phyloP scores from a whole-genome alignment of 2,113 vertebrate species.

The Gymnobelideus leadbeateri region DNA sequence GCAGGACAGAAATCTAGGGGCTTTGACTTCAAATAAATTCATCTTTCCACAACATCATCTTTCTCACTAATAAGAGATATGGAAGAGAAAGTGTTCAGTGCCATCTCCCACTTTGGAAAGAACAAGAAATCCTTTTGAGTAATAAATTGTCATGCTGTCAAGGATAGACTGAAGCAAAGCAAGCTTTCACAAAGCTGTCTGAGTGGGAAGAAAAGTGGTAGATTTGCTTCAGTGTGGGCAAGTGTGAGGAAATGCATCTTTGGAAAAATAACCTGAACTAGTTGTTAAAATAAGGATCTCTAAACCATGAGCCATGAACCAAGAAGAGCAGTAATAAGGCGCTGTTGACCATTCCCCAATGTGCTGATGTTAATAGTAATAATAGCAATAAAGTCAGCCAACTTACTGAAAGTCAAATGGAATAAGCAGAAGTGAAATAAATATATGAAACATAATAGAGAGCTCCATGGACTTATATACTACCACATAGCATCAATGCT shows the following conservation, averaged over 20 bases:
- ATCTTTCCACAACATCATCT: too few relatives aligned
- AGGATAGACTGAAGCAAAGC: constrained; percentile 35
- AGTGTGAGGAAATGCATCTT: not conserved
- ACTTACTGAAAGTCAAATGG: too few relatives aligned
- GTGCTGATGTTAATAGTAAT: too few relatives aligned
- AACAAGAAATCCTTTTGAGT: constrained; percentile 58
- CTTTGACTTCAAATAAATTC: too few relatives aligned
- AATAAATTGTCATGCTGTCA: constrained; percentile 63
- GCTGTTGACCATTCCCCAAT: too few relatives aligned
- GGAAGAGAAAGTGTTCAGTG: constrained; percentile 36
- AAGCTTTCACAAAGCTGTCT: constrained; percentile 36
- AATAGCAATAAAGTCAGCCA: too few relatives aligned
- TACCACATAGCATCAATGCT: too few relatives aligned
- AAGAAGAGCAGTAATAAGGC: too few relatives aligned
- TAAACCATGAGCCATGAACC: not conserved
- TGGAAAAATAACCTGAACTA: not conserved
- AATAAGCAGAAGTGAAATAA: too few relatives aligned
- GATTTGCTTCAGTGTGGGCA: constrained; percentile 24
- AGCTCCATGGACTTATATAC: too few relatives aligned
- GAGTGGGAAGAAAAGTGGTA: constrained; percentile 41
- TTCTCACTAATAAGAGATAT: not conserved
- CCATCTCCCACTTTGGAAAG: constrained; percentile 57
- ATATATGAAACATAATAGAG: too few relatives aligned
- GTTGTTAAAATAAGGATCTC: not conserved
- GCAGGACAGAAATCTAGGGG: too few relatives aligned